Evolutionary conservation across 92 coral and sea anemone genomes (phyloP).

Genomic region (Nematostella vectensis): DNA sequence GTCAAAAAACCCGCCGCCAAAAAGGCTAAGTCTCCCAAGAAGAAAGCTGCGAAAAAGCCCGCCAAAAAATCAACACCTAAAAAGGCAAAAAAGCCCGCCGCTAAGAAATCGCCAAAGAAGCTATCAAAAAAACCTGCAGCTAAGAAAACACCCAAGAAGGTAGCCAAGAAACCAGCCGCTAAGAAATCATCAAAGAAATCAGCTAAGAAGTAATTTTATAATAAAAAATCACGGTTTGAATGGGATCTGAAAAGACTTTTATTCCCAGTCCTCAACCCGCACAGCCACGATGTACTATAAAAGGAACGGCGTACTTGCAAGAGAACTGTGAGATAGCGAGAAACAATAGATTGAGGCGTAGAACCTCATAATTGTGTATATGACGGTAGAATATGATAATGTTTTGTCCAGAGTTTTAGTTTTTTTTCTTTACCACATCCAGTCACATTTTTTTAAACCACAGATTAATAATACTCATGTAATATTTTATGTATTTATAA

Average conservation of each 20-base stretch:
- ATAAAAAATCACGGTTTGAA: too few relatives aligned
- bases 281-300: too few relatives aligned
- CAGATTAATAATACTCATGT: not conserved
- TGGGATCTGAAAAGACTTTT: not conserved
- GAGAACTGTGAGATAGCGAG: too few relatives aligned
- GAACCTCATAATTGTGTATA: too few relatives aligned
- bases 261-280: too few relatives aligned
- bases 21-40: constrained; percentile 31
- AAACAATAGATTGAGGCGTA: too few relatives aligned
- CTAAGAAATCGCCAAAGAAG: constrained; percentile 25
- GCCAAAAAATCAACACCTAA: constrained; percentile 10
- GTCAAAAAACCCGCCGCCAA: constrained; percentile 33
- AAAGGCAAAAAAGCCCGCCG: constrained; percentile 29
- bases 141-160: constrained; percentile 32
- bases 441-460: not conserved
- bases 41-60: constrained; percentile 41
- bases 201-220: constrained; percentile 25
- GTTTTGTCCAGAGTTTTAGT: not conserved
- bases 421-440: not conserved
- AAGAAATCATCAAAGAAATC: constrained; percentile 45
- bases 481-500: constrained; percentile 9
- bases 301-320: too few relatives aligned
- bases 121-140: constrained; percentile 35
- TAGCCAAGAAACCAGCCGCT: constrained; percentile 10
- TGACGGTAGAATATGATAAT: too few relatives aligned